Evolutionary conservation across 1,140 invertebrate species (phyloP).

Genomic region (Hetaerina americana): DNA sequence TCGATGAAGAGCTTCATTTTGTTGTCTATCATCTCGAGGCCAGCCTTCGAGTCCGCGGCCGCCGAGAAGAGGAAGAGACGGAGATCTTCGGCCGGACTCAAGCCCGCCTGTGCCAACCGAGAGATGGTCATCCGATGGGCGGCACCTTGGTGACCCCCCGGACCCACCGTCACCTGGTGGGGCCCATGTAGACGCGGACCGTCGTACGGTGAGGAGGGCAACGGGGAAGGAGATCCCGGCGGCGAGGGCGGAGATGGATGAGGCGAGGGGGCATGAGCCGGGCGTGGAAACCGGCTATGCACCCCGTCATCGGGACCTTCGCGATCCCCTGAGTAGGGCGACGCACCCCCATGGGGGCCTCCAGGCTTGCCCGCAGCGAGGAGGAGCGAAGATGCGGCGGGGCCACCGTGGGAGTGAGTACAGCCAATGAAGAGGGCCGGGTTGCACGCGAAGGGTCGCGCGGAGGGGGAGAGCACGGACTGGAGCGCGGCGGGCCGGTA

Average conservation of each 20-base stretch:
- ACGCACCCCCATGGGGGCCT: slow-evolving; percentile 18
- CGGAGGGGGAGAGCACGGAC: slow-evolving; percentile 4
- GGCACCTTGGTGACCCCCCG: slow-evolving; percentile 29
- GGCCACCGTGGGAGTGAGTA: slow-evolving; percentile 22
- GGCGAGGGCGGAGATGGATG: slow-evolving; percentile 19
- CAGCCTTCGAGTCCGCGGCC: slow-evolving; percentile 49
- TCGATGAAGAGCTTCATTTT: slow-evolving; percentile 64
- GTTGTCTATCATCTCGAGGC: slow-evolving; percentile 58
- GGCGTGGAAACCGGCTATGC: background rate
- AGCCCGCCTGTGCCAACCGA: too few species aligned
- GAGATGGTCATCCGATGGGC: slow-evolving; percentile 39
- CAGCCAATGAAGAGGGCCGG: slow-evolving; percentile 35
- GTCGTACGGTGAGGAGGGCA: background rate
- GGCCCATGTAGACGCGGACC: slow-evolving; percentile 10
- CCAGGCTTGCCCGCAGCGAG: background rate
- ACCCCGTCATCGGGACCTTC: slow-evolving; percentile 14
- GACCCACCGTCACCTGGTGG: slow-evolving; percentile 14
- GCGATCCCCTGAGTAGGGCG: slow-evolving; percentile 32
- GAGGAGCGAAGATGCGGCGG: slow-evolving; percentile 12
- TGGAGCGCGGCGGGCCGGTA: slow-evolving; percentile 15
- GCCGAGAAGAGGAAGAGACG: slow-evolving; percentile 31
- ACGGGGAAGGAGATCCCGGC: slow-evolving; percentile 1
- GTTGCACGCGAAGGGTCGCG: slow-evolving; percentile 19
- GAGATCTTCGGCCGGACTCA: slow-evolving; percentile 27
- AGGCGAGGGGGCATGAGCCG: slow-evolving; percentile 19